Base-by-base conservation (phyloP, 2,888 invertebrate genomes). In the Caenorhabditis imperialis region DNA sequence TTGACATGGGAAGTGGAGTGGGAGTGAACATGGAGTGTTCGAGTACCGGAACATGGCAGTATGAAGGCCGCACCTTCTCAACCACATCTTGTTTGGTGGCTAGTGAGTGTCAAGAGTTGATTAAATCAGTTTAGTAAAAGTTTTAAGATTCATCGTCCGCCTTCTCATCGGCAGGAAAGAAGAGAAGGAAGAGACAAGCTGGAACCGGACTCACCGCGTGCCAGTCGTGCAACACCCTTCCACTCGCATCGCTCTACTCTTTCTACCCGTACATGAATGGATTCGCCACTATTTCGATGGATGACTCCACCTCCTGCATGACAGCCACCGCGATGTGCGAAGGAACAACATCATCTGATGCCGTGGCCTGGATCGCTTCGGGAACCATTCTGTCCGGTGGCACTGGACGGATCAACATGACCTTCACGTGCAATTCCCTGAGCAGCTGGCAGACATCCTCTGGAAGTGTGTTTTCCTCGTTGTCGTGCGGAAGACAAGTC, bases 181-280 rank as follows among this genome's bases (percentile, higher is more conserved):
- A 65, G 25, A 22, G 65, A 35, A 73, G 40, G 47, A 71, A 71
- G 67, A 47, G 73, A 14, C 73, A 73, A 51, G 58, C 73, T 44
- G 72, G 63, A 45, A 72, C 63, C n/a, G 73, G 73, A 35, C 12
- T 33, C 7, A 50, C 60, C 6, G 60, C 65, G 7, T 73, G 73
- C 20, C 65, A 67, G 23, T 73, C 73, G 1, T 73, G 73, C 30
- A 20, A 27, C n/a, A 37, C n/a, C 3, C 57, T 74, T 20, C 74
- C 74, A 20, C 51, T 74, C 37, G 37, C 42, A 16, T 69, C 74
- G 2, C 51, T 69, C 18, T 30, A 53, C 42, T 30, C 69, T 3
- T 62, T 69, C 47, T 62, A 67, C 30, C 74, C 74, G 0, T 74
- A 55, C 45, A 51, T 51, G 57, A 74, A 74, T 33, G 74, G 67